Evolutionary conservation across 2,888 invertebrate genomes (phyloP).

Genomic region (Leptinotarsa tumamoca): DNA sequence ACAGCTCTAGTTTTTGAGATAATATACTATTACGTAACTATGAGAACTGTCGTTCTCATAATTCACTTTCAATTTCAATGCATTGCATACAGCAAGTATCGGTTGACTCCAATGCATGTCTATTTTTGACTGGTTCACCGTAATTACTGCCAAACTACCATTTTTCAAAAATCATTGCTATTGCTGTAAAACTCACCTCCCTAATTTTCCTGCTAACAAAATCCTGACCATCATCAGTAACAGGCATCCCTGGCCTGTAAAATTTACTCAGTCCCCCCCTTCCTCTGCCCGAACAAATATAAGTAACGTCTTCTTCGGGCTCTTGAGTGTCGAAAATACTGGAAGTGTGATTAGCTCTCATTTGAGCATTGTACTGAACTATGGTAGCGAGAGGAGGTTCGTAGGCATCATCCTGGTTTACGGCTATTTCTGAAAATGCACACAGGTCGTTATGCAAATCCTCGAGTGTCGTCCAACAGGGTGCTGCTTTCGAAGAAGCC

Average conservation of each 20-base stretch:
- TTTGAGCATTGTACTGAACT: slow-evolving; percentile 28
- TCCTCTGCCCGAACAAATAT: slow-evolving; percentile 28
- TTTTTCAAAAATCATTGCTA: not conserved
- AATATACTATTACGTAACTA: too few relatives aligned
- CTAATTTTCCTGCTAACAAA: slow-evolving; percentile 22
- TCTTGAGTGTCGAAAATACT: slow-evolving; percentile 34
- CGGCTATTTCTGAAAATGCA: slow-evolving; percentile 26
- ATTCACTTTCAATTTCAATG: too few relatives aligned
- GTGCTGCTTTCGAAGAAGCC: not conserved
- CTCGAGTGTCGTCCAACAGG: not conserved
- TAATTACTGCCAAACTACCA: not conserved
- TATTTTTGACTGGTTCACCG: too few relatives aligned
- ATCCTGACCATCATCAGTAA: slow-evolving; percentile 19
- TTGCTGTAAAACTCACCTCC: slow-evolving; percentile 23
- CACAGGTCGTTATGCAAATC: slow-evolving; percentile 20
- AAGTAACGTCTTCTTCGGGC: slow-evolving; percentile 27
- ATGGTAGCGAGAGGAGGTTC: slow-evolving; percentile 30
- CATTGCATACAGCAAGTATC: too few relatives aligned
- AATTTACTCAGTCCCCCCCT: slow-evolving; percentile 31
- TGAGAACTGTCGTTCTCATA: too few relatives aligned
- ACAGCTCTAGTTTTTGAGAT: too few relatives aligned
- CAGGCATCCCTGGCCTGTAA: slow-evolving; percentile 25
- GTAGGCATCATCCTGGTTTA: slow-evolving; percentile 3
- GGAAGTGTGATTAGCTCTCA: slow-evolving; percentile 22
- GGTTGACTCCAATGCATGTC: too few relatives aligned